These are phyloP conservation scores for Prunella strophiata DNA, from an alignment of 2,797 vertebrate species.

Conservation along the genomic window DNA sequence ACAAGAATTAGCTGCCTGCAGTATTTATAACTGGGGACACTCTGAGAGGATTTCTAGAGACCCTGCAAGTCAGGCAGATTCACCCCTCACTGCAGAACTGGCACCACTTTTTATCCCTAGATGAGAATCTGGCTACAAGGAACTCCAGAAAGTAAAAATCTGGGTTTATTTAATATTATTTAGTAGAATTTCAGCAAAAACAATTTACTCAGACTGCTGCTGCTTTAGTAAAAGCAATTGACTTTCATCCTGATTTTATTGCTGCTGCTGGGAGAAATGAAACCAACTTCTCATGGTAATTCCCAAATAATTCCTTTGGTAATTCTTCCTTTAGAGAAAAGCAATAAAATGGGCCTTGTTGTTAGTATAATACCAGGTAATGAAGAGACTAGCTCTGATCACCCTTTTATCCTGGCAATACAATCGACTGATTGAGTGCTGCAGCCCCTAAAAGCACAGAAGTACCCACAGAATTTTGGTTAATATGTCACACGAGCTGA, in stretches of 20 bases:
- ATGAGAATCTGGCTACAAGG: rapidly evolving
- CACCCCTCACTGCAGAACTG: background rate
- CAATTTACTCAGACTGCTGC: background rate
- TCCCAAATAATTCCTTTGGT: background rate
- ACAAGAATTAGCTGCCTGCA: background rate
- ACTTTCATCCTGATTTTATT: constrained; percentile 14
- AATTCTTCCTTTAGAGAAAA: background rate
- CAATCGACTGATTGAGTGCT: background rate
- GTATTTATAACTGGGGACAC: background rate
- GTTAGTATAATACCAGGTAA: background rate
- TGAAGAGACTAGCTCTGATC: background rate
- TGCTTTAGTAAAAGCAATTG: background rate
- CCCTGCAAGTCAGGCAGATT: background rate
- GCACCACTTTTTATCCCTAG: background rate
- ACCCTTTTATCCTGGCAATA: background rate
- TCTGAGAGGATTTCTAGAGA: background rate
- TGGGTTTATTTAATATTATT: background rate
- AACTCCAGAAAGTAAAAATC: background rate
- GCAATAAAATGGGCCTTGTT: background rate
- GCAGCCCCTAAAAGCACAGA: background rate
- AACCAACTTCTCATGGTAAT: background rate
- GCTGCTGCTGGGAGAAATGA: background rate
- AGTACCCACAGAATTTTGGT: background rate
- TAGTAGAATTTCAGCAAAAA: background rate
- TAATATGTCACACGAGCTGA: background rate